Evolutionary conservation across 2,888 invertebrate genomes (phyloP).

Genomic region (Cephus rjabovi): DNA sequence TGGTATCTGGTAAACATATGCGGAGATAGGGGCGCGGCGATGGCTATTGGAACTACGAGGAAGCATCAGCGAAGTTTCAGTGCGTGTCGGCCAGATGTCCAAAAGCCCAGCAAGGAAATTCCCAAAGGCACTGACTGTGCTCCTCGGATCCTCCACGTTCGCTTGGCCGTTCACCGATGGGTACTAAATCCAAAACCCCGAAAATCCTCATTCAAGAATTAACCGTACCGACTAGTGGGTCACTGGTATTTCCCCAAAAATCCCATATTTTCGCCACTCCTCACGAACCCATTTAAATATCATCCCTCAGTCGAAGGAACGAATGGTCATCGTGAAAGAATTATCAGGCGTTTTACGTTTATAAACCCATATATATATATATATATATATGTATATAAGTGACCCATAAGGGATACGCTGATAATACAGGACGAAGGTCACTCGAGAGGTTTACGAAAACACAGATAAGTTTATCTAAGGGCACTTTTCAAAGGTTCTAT

Average conservation of each 20-base stretch:
- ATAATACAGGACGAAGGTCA: background rate
- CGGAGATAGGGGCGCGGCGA: conserved; percentile 53
- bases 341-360: too few species aligned
- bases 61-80: conserved; percentile 28
- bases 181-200: background rate
- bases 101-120: conserved; percentile 47
- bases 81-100: conserved; percentile 57
- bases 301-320: background rate
- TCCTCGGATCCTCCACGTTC: background rate
- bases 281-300: background rate
- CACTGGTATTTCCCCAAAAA: background rate
- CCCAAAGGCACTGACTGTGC: conserved; percentile 42
- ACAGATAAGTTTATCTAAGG: background rate
- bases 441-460: background rate
- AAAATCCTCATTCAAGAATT: background rate
- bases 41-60: conserved; percentile 32
- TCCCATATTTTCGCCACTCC: background rate
- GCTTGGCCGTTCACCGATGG: background rate
- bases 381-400: background rate
- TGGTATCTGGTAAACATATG: conserved; percentile 61
- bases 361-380: background rate
- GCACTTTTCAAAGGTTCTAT: background rate
- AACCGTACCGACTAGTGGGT: background rate
- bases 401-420: too few species aligned
- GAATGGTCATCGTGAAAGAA: background rate